These are phyloP conservation scores for Chondrosia reniformis DNA, from an alignment of 37 sponge, comb jelly and placozoan genomes.

Conservation along the genomic window DNA sequence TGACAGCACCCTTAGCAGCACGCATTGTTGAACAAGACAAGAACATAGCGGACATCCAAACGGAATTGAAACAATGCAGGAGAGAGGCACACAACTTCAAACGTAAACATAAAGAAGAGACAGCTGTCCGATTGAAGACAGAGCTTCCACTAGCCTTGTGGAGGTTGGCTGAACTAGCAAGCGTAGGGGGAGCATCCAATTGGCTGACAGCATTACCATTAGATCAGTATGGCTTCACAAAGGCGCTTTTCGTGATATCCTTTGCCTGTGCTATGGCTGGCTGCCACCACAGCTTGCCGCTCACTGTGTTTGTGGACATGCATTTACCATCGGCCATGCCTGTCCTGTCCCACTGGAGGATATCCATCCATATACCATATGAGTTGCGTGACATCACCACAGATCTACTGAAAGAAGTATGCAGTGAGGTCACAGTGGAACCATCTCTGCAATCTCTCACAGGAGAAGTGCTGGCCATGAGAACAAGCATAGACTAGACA, in stretches of 20 bases:
- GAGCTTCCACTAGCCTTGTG: no score
- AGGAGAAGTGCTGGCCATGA: background rate
- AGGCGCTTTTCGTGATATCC: background rate
- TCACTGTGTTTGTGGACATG: slow-evolving; percentile 6
- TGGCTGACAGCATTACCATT: background rate
- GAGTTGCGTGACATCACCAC: background rate
- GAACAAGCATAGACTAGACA: slow-evolving; percentile 8
- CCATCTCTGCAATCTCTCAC: slow-evolving; percentile 7
- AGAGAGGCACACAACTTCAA: slow-evolving; percentile 2
- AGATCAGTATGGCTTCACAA: background rate
- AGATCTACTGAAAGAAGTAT: no score
- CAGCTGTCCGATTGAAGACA: background rate
- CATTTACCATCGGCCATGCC: background rate
- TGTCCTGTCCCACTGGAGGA: no score
- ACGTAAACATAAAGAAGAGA: background rate
- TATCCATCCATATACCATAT: no score
- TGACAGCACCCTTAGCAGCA: no score
- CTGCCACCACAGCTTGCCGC: background rate
- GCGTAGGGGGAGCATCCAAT: background rate
- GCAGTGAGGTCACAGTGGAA: background rate
- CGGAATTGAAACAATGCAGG: background rate
- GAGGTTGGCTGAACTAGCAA: background rate
- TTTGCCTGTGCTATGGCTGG: background rate
- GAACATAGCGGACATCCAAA: background rate
- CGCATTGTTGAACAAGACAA: background rate